A percentile compares a stretch with the other conserved stretches of the same genome.
These are phyloP conservation scores for Diachrysia chrysitis DNA, from an alignment of 2,888 invertebrate species.

Conservation along the genomic window DNA sequence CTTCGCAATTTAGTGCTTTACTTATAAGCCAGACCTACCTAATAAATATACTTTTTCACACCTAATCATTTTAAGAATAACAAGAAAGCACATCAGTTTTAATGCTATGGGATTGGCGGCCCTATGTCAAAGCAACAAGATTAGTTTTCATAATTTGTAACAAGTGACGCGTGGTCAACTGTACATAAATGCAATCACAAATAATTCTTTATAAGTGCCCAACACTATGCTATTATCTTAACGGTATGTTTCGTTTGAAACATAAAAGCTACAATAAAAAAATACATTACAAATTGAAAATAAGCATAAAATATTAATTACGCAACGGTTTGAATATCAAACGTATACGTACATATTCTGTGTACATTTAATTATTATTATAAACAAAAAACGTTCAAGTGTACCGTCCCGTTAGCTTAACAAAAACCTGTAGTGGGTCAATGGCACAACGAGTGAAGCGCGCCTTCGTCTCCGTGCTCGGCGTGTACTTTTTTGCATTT, in stretches of 20 bases:
- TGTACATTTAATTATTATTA: slow-evolving; percentile 77
- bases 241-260: slow-evolving; percentile 25
- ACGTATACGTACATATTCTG: slow-evolving; percentile 56
- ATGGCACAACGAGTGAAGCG: slow-evolving; percentile 73
- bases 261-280: slow-evolving; percentile 24
- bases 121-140: no score
- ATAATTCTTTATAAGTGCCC: slow-evolving; percentile 11
- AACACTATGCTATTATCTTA: slow-evolving; percentile 18
- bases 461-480: slow-evolving; percentile 58
- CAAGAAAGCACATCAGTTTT: no score
- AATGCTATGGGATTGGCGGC: no score
- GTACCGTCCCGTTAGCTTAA: slow-evolving; percentile 84
- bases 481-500: slow-evolving; percentile 57
- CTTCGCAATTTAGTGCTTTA: neutral
- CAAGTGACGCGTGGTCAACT: neutral
- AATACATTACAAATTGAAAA: slow-evolving; percentile 30
- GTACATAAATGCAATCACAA: neutral
- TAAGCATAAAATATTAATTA: slow-evolving; percentile 43
- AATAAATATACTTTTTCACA: neutral
- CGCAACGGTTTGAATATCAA: slow-evolving; percentile 46
- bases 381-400: slow-evolving; percentile 85
- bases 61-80: neutral
- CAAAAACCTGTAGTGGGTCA: slow-evolving; percentile 87
- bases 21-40: neutral
- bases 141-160: neutral